These are phyloP conservation scores for Diorhabda sublineata DNA, from an alignment of 1,140 invertebrate genomes.

Conservation along the genomic window DNA sequence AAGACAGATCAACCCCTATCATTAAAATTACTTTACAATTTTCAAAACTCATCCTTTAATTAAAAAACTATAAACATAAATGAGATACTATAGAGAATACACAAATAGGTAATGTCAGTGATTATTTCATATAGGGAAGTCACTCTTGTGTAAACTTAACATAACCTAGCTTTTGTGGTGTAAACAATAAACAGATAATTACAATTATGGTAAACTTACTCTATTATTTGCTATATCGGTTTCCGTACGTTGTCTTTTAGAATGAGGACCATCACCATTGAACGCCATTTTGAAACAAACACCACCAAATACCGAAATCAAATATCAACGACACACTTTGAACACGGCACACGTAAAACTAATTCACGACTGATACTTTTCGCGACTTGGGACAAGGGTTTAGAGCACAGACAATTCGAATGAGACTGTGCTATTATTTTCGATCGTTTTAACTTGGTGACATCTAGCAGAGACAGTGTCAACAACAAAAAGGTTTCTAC, in stretches of 20 bases:
- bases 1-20: too few species aligned
- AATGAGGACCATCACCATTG: slow-evolving; percentile 52
- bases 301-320: slow-evolving; percentile 24
- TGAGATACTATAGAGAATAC: too few species aligned
- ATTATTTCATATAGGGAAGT: too few species aligned
- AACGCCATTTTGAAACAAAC: slow-evolving; percentile 51
- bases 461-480: background rate
- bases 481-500: too few species aligned
- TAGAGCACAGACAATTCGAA: background rate
- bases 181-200: too few species aligned
- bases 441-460: slow-evolving; percentile 9
- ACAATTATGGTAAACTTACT: slow-evolving; percentile 41
- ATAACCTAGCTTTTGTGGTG: too few species aligned
- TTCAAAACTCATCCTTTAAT: too few species aligned
- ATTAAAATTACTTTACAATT: too few species aligned
- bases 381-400: too few species aligned
- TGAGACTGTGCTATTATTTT: slow-evolving; percentile 24
- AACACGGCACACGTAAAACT: slow-evolving; percentile 34
- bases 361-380: slow-evolving; percentile 27
- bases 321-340: slow-evolving; percentile 30
- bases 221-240: slow-evolving; percentile 48
- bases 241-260: slow-evolving; percentile 49
- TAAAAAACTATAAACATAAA: too few species aligned
- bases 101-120: too few species aligned
- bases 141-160: too few species aligned